Conservation (phyloP, 2,888 invertebrate genomes). For the Leptinotarsa peninsularis region DNA sequence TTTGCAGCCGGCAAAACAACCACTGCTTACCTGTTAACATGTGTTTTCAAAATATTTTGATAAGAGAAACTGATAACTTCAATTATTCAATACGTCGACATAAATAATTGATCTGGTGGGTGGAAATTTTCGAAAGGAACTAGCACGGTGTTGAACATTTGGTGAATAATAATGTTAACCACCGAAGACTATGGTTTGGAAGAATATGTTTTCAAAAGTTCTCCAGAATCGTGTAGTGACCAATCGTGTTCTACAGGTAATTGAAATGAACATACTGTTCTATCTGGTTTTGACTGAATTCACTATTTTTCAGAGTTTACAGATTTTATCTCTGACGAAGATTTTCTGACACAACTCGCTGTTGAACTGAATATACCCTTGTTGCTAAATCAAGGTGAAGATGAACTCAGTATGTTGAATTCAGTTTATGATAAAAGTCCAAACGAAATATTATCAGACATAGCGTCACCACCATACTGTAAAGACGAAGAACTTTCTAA, state of each 20-base stretch:
- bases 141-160: background rate
- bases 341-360: constrained; percentile 63
- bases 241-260: constrained; percentile 60
- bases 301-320: constrained; percentile 55
- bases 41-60: background rate
- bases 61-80: constrained; percentile 5
- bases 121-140: background rate
- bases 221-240: constrained; percentile 61
- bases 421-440: constrained; percentile 61
- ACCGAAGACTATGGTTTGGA: constrained; percentile 56
- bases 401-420: constrained; percentile 60
- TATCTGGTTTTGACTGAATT: background rate
- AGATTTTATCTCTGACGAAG: constrained; percentile 61
- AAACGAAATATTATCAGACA: constrained; percentile 62
- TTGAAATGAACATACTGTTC: background rate
- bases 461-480: constrained; percentile 52
- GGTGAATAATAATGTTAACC: constrained; percentile 54
- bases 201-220: constrained; percentile 59
- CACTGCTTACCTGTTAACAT: constrained; percentile 4
- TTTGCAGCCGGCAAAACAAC: background rate
- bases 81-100: background rate
- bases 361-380: constrained; percentile 63
- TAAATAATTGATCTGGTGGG: background rate
- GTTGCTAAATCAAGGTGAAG: constrained; percentile 60
- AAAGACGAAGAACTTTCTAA: constrained; percentile 43